Percentiles rank a stretch among this genome's conserved stretches.
Conservation (phyloP, 64 coral and sea anemone genomes). For the Orbicella faveolata region DNA sequence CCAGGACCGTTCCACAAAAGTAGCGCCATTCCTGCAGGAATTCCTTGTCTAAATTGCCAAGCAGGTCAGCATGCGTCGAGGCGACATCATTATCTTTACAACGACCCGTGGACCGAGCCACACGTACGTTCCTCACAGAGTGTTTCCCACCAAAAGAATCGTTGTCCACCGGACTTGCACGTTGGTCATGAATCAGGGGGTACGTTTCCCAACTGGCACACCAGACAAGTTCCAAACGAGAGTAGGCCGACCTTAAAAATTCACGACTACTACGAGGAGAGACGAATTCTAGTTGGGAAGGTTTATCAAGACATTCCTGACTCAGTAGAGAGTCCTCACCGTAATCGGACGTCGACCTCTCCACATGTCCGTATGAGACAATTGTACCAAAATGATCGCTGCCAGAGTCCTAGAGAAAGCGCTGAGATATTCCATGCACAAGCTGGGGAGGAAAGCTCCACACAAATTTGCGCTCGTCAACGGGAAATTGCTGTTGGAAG, state of each 20-base stretch:
- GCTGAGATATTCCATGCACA: not conserved
- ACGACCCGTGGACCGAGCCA: not conserved
- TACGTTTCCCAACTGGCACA: not conserved
- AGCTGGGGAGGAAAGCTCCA: not conserved
- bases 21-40: not conserved
- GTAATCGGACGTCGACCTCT: not conserved
- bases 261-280: constrained; percentile 3
- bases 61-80: too few species aligned
- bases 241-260: not conserved
- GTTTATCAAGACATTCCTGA: not conserved
- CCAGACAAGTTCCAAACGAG: not conserved
- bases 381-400: not conserved
- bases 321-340: not conserved
- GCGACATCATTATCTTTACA: too few species aligned
- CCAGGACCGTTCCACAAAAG: not conserved
- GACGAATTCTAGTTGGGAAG: constrained; percentile 8
- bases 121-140: not conserved
- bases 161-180: not conserved
- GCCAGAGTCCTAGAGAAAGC: not conserved
- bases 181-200: not conserved
- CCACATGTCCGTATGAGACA: too few species aligned
- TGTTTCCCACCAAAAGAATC: not conserved
- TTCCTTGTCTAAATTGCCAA: not conserved
- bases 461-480: not conserved
- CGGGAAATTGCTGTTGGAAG: constrained; percentile 22